Evolutionary conservation across 64 coral and sea anemone genomes (phyloP).

Genomic region (Pocillopora damicornis): DNA sequence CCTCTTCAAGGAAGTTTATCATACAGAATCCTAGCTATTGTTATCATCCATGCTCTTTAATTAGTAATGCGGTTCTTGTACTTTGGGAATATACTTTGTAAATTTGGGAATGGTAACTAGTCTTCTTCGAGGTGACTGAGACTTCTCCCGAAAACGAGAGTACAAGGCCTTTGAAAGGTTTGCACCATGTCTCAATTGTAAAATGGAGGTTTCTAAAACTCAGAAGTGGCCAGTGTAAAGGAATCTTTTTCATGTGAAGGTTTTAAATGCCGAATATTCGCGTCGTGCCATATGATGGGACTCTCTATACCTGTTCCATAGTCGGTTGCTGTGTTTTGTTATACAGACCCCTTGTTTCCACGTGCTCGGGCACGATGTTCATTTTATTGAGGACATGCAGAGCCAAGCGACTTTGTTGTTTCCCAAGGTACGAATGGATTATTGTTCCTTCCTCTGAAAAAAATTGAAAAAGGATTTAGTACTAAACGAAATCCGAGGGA

Average conservation of each 20-base stretch:
- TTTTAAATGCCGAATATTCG: no score
- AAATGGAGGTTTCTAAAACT: no score
- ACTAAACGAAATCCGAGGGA: not conserved
- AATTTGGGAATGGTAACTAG: no score
- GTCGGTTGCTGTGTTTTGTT: slow-evolving; percentile 68
- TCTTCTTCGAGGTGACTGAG: no score
- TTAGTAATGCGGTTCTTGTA: no score
- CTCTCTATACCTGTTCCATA: slow-evolving; percentile 71
- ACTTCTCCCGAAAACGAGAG: not conserved
- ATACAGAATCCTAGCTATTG: no score
- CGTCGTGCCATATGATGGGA: not conserved
- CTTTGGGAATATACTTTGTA: no score
- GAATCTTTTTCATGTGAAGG: not conserved
- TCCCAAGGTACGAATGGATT: slow-evolving; percentile 65
- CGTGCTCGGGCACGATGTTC: slow-evolving; percentile 80
- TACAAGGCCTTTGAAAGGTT: not conserved
- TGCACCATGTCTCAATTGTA: no score
- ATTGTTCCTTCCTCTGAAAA: slow-evolving; percentile 55
- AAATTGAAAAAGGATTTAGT: not conserved
- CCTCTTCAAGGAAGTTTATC: no score
- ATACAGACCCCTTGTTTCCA: slow-evolving; percentile 86
- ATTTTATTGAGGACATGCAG: slow-evolving; percentile 80
- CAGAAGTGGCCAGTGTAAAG: no score
- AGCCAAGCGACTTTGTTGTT: slow-evolving; percentile 68
- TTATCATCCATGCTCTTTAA: no score